Conservation (phyloP, 2,797 vertebrate genomes). For the Limnodromus scolopaceus region DNA sequence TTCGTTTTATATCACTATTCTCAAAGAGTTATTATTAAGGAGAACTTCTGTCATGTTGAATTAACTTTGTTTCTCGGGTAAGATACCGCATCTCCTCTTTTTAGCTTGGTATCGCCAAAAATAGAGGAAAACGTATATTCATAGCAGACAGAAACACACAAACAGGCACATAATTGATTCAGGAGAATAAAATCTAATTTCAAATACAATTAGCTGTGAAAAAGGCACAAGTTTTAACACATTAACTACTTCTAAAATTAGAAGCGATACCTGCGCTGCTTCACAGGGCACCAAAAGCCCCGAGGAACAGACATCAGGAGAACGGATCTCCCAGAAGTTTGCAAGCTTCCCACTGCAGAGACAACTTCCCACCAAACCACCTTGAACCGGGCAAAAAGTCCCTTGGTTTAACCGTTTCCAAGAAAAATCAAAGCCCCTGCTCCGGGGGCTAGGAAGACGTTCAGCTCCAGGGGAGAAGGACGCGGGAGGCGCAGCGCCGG, state of each 20-base stretch:
- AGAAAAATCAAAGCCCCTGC: accelerated
- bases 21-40: neutral
- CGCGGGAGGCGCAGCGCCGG: neutral
- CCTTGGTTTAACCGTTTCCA: neutral
- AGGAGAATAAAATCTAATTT: accelerated
- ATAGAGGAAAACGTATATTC: accelerated
- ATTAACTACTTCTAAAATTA: neutral
- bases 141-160: neutral
- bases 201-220: neutral
- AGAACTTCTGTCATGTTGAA: neutral
- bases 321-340: accelerated
- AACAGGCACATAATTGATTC: neutral
- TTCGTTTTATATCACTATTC: neutral
- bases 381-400: accelerated
- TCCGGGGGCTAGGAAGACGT: too few relatives aligned
- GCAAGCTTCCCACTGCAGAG: neutral
- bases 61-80: neutral
- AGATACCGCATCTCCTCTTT: neutral
- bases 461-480: neutral
- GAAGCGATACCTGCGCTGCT: accelerated
- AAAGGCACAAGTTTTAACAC: neutral
- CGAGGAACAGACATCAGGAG: accelerated
- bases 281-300: neutral
- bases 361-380: neutral
- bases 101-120: neutral